These are phyloP conservation scores for Drosophila borborema DNA, from an alignment of 2,888 invertebrate genomes.

Conservation along the genomic window DNA sequence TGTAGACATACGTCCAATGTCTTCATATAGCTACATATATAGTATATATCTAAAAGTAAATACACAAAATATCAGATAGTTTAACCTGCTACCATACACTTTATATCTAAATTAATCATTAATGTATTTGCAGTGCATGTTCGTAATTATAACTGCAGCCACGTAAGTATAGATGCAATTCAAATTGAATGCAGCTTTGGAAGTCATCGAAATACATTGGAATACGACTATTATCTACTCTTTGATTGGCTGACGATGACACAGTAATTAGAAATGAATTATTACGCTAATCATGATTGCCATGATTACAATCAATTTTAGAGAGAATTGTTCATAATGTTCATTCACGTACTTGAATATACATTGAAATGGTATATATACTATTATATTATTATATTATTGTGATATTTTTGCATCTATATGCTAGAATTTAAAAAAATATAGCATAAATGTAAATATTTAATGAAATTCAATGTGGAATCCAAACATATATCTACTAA, in stretches of 20 bases:
- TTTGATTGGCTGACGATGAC: background rate
- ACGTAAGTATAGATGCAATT: background rate
- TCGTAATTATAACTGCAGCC: background rate
- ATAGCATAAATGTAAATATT: background rate
- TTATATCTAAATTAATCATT: background rate
- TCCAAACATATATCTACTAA: too few species aligned
- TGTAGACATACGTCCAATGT: too few species aligned
- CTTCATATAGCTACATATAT: too few species aligned
- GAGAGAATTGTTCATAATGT: background rate
- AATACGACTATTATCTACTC: background rate
- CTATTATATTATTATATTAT: background rate
- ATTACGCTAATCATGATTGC: background rate
- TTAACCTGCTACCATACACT: background rate
- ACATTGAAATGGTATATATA: background rate
- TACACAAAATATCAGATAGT: background rate
- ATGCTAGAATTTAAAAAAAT: background rate
- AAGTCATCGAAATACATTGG: too few species aligned
- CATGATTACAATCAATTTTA: background rate
- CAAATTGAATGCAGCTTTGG: background rate
- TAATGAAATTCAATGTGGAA: too few species aligned
- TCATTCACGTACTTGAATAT: background rate
- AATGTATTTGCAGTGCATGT: background rate
- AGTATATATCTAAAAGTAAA: background rate
- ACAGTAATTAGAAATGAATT: background rate
- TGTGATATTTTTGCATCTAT: background rate